Evolutionary conservation across 2,888 invertebrate species (phyloP), one percentile per base, ranked within the genome.

Genomic region (Drosophila mulleri): DNA sequence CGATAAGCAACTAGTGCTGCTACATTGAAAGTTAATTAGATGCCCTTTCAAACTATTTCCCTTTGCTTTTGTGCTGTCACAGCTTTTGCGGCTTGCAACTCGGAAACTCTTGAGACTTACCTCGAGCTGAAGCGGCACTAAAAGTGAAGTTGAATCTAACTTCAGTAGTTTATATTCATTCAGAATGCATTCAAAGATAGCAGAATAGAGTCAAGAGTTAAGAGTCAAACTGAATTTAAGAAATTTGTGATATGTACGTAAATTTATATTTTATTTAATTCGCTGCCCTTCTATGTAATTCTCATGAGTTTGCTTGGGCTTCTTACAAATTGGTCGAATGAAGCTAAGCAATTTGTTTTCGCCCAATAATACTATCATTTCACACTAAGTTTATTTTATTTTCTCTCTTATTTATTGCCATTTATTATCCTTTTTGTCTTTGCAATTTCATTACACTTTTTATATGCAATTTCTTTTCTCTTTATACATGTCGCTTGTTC

Each of bases 81-180:
- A 26, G 45, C 37, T 65, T 59, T 71, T 59, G 48, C 39, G 48
- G 44, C 4, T 45, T 26, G 26, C 26, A 26, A 26, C n/a, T 23
- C 20, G n/a, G 9, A 8, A 37, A 45, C 23, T n/a, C n/a, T 20
- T 20, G 14, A 32, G 41, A 42, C 26, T 41, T 9, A 18, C 7
- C 18, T 18, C 50, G 50, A 32, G 3, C 12, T 7, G 12, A 32
- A 32, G 4, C 3, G 32, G 2, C 32, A 5, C 32, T 8, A 3
- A 14, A 12, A 29, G 29, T n/a, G 32, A n/a, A n/a, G n/a, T n/a
- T n/a, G n/a, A n/a, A n/a, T n/a, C n/a, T n/a, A n/a, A n/a, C n/a
- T n/a, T n/a, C n/a, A 11, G 4, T 5, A 42, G 1, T 9, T 9
- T 2, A 42, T 11, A 42, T 42, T 6, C 0, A 6, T 14, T 44